Percentiles rank a stretch among this genome's conserved stretches.
phyloP scores from a whole-genome alignment of 2,888 invertebrate species.

The Laspeyria flexula region DNA sequence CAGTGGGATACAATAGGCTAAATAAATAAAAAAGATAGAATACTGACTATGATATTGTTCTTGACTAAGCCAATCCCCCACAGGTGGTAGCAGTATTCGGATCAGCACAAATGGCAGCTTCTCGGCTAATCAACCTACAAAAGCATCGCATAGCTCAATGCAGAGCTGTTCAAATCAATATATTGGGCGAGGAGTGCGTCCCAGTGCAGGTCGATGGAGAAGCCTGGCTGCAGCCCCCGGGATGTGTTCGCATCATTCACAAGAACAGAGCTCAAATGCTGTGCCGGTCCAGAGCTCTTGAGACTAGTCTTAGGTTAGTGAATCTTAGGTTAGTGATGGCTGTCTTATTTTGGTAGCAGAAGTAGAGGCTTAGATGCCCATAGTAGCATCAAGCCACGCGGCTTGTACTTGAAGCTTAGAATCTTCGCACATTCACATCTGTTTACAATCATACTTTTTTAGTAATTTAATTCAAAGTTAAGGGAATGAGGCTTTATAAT shows the following conservation, averaged over 20 bases:
- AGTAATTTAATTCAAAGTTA: too few relatives aligned
- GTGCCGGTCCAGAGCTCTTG: constrained; percentile 95
- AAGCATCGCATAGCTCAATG: constrained; percentile 99
- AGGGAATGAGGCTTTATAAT: too few relatives aligned
- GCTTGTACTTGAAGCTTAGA: not conserved
- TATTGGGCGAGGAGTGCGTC: constrained; percentile 96
- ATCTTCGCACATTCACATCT: not conserved
- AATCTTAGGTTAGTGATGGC: constrained; percentile 42
- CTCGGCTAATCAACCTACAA: constrained; percentile 96
- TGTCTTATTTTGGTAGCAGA: constrained; percentile 23
- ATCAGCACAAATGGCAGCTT: constrained; percentile 98
- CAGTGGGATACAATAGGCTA: too few relatives aligned
- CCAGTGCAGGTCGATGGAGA: constrained; percentile 98
- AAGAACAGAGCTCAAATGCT: constrained; percentile 99
- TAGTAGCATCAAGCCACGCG: not conserved
- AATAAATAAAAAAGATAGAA: not conserved
- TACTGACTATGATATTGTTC: not conserved
- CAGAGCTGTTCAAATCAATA: constrained; percentile 97
- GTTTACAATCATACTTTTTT: too few relatives aligned
- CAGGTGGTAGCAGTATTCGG: constrained; percentile 96
- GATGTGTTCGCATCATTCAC: constrained; percentile 97
- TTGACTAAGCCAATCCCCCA: not conserved
- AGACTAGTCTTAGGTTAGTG: constrained; percentile 91
- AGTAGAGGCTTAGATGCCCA: constrained; percentile 24
- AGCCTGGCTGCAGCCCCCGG: constrained; percentile 99